These are phyloP conservation scores for Xerus inauris DNA, from an alignment of 2,113 vertebrate species.

Conservation along the genomic window DNA sequence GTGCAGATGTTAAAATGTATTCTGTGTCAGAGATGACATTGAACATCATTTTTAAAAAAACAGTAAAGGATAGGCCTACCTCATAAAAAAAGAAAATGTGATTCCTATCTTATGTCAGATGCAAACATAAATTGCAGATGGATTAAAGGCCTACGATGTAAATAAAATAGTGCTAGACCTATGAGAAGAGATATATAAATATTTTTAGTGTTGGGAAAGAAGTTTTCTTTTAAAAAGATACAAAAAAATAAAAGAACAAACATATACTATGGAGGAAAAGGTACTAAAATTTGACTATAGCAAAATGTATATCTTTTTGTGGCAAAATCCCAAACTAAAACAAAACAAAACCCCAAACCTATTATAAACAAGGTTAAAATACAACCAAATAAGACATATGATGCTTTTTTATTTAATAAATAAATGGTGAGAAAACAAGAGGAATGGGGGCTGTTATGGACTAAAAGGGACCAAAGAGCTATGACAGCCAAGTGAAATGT, in stretches of 20 bases:
- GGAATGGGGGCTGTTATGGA: not conserved
- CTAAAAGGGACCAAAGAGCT: not conserved
- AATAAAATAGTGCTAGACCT: constrained; percentile 29
- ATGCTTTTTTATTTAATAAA: constrained; percentile 18
- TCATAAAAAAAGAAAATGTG: not conserved
- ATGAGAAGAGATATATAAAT: not conserved
- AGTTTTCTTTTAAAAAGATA: constrained; percentile 17
- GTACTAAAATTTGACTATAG: constrained; percentile 14
- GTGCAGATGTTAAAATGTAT: not conserved
- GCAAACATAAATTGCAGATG: not conserved
- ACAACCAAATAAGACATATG: not conserved
- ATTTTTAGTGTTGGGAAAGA: not conserved
- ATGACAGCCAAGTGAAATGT: not conserved
- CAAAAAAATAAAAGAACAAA: not conserved
- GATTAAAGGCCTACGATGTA: constrained; percentile 18
- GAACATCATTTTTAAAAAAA: constrained; percentile 50
- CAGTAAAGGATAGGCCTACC: not conserved
- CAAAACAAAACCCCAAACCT: not conserved
- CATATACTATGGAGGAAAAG: not conserved
- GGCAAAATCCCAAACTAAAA: not conserved
- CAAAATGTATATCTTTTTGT: constrained; percentile 24
- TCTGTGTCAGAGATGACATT: constrained; percentile 15
- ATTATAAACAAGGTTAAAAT: constrained; percentile 36
- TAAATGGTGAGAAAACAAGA: not conserved
- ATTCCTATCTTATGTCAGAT: not conserved